Evolutionary conservation across 2,113 vertebrate species (phyloP).

Genomic region (Argyrosomus japonicus): DNA sequence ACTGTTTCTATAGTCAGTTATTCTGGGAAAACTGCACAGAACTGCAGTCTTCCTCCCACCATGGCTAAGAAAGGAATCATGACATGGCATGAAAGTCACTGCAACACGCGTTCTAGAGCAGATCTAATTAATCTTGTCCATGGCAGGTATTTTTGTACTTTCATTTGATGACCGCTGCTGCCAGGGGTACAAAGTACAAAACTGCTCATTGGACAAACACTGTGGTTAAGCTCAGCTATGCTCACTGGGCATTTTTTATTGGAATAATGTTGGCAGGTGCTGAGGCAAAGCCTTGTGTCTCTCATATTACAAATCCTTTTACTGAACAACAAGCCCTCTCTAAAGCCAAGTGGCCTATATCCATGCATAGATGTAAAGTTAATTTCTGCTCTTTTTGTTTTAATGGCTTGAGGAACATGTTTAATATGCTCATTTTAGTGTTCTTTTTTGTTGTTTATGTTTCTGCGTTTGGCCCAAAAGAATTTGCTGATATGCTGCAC

Average conservation of each 20-base stretch:
- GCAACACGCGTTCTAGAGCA: not conserved
- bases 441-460: slow-evolving; percentile 2
- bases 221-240: slow-evolving; percentile 20
- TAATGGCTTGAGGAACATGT: slow-evolving; percentile 11
- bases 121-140: slow-evolving; percentile 45
- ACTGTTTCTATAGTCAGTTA: slow-evolving; percentile 7
- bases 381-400: slow-evolving; percentile 5
- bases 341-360: slow-evolving; percentile 23
- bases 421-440: slow-evolving; percentile 10
- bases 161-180: slow-evolving; percentile 45
- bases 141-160: slow-evolving; percentile 37
- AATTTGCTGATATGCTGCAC: slow-evolving; percentile 23
- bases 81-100: slow-evolving; percentile 21
- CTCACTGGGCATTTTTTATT: slow-evolving; percentile 43
- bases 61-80: slow-evolving; percentile 14
- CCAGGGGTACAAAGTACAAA: slow-evolving; percentile 17
- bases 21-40: slow-evolving; percentile 36
- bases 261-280: slow-evolving; percentile 43
- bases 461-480: slow-evolving; percentile 5
- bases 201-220: slow-evolving; percentile 48
- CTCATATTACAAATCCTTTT: slow-evolving; percentile 34
- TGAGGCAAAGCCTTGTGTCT: slow-evolving; percentile 38
- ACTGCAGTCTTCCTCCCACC: not conserved
- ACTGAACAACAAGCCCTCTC: slow-evolving; percentile 24
- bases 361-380: slow-evolving; percentile 35